phyloP scores from a whole-genome alignment of 2,888 invertebrate genomes.

The Noctuana brunneofusca region DNA sequence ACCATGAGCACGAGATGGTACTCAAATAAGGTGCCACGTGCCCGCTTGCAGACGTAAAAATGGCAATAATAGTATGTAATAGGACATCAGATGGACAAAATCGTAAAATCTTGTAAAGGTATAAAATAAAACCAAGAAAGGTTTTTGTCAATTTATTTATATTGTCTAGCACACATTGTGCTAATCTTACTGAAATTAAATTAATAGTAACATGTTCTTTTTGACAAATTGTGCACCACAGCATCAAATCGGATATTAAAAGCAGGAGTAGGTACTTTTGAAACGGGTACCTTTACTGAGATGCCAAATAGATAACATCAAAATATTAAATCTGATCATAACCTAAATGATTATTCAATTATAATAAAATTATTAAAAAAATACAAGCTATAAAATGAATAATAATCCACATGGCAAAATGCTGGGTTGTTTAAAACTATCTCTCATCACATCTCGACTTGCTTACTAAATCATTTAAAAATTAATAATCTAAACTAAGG shows the following conservation, averaged over 20 bases:
- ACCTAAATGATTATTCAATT: not conserved
- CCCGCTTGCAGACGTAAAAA: no score
- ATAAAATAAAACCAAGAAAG: not conserved
- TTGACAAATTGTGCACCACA: slow-evolving; percentile 1
- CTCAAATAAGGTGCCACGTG: no score
- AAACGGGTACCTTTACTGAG: not conserved
- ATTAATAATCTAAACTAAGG: slow-evolving; percentile 1
- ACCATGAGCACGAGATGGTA: no score
- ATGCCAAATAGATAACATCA: not conserved
- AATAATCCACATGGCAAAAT: not conserved
- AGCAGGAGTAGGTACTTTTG: not conserved
- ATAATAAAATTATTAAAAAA: not conserved
- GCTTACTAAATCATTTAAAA: not conserved
- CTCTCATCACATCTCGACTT: not conserved
- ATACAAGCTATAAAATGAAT: not conserved
- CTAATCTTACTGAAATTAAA: not conserved
- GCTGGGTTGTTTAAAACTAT: not conserved
- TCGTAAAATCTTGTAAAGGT: not conserved
- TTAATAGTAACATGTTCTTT: not conserved
- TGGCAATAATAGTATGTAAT: no score
- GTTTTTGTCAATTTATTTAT: slow-evolving; percentile 8
- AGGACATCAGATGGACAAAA: no score
- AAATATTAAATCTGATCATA: no score
- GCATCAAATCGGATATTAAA: not conserved
- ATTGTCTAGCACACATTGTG: slow-evolving; percentile 4